phyloP scores from a whole-genome alignment of 2,113 vertebrate genomes.

The Pituophis catenifer region DNA sequence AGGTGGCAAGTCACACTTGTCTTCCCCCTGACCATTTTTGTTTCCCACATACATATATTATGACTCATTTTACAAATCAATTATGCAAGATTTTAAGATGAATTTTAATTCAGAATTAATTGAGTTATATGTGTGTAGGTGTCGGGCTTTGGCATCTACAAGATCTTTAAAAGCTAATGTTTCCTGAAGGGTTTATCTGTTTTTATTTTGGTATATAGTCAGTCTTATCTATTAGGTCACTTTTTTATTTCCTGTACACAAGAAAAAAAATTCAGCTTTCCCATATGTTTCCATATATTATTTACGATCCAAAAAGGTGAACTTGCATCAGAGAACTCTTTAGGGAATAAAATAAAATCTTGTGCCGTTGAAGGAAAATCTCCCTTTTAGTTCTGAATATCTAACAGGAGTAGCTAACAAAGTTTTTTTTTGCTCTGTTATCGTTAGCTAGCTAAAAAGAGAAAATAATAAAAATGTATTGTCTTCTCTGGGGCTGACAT shows the following conservation, averaged over 20 bases:
- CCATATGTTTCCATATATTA: neutral
- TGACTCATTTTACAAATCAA: slow-evolving; percentile 32
- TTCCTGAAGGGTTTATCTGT: slow-evolving; percentile 15
- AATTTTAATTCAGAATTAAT: slow-evolving; percentile 13
- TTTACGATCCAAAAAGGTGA: neutral
- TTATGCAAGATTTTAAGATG: slow-evolving; percentile 24
- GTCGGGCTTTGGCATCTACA: neutral
- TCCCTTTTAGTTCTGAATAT: neutral
- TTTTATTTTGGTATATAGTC: neutral
- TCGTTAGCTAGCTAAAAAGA: neutral
- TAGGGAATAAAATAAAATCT: neutral
- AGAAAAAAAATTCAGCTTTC: too few relatives aligned
- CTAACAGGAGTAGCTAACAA: neutral
- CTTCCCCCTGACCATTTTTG: neutral
- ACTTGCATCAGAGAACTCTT: neutral
- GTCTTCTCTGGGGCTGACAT: neutral
- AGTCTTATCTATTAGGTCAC: neutral
- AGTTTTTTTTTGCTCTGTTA: neutral
- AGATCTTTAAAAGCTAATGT: neutral
- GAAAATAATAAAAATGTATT: neutral
- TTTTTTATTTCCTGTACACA: neutral
- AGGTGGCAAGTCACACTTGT: neutral
- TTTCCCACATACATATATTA: neutral
- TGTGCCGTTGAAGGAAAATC: neutral
- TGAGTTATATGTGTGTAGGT: neutral